Evolutionary conservation across 2,113 vertebrate genomes (phyloP), one percentile per base, ranked within the genome.

Genomic region (Ellobius talpinus): DNA sequence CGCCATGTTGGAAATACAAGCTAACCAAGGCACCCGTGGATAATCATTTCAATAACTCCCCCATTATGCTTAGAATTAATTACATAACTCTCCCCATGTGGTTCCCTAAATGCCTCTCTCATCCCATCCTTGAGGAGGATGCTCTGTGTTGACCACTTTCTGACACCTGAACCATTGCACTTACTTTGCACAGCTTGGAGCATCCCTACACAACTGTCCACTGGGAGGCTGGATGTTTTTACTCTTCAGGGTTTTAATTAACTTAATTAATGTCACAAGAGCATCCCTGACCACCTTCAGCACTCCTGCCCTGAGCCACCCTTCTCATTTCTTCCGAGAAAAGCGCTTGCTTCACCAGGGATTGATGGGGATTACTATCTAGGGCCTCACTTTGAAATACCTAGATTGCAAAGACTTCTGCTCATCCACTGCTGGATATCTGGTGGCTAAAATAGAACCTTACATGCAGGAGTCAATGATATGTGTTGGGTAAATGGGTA

Each of bases 401-500:
- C 58, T 36, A 1, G 7, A 86, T 8, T 50, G 21, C 72, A 61
- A 88, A 86, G 24, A n/a, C 11, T 72, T 79, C 76, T 10, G 11
- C 24, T 42, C 55, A 2, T 19, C 76, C 16, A 1, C 47, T 91
- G 39, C 23, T 50, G 36, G 87, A 72, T 33, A 33, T 9, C 50
- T 31, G n/a, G 16, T 45, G 52, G 8, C 65, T 47, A 65, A 65
- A 45, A 52, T 8, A 63, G 39, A 78, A n/a, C 17, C 17, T 52
- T 26, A 31, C 3, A 3, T 3, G 0, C 36, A 76, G 36, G 21
- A 11, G 6, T 58, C 36, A 12, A 10, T 31, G 73, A 52, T 0
- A n/a, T 0, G 7, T 29, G 5, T 24, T 77, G 58, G 24, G 10
- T 26, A 77, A 52, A 16, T 58, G 16, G 79, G 65, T 21, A 73